Percentiles rank a stretch among this genome's conserved stretches.
Conservation (phyloP, 2,888 invertebrate species). For the Stenodera caucasica region DNA sequence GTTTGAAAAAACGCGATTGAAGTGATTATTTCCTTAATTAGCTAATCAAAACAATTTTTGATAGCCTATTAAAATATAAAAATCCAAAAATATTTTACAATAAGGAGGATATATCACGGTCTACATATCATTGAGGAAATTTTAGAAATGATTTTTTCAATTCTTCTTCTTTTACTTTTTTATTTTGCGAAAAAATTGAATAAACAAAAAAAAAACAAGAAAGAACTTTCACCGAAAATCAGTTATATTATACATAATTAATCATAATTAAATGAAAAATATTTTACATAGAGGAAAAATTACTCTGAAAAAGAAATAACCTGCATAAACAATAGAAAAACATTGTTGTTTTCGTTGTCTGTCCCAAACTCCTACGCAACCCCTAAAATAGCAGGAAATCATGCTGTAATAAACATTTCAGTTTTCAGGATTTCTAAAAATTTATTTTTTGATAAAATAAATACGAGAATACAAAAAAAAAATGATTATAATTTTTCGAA, state of each 20-base stretch:
- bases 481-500: no score
- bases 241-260: neutral
- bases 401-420: constrained; percentile 20
- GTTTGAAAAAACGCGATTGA: neutral
- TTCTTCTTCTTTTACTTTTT: neutral
- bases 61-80: constrained; percentile 6
- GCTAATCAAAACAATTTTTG: neutral
- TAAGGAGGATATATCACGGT: constrained; percentile 25
- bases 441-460: no score
- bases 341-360: neutral
- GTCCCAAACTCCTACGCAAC: constrained; percentile 18
- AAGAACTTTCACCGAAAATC: constrained; percentile 17
- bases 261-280: neutral
- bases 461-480: no score
- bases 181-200: neutral
- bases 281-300: neutral
- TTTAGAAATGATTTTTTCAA: constrained; percentile 20
- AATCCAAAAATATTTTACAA: constrained; percentile 9
- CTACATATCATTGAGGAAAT: constrained; percentile 28
- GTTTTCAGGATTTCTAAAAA: constrained; percentile 19
- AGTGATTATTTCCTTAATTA: neutral
- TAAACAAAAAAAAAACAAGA: neutral
- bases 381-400: constrained; percentile 23
- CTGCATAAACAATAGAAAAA: neutral
- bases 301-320: neutral